Percentiles rank a stretch among this genome's conserved stretches.
These are phyloP conservation scores for Diplolepis rosae DNA, from an alignment of 2,888 invertebrate genomes.

Conservation along the genomic window DNA sequence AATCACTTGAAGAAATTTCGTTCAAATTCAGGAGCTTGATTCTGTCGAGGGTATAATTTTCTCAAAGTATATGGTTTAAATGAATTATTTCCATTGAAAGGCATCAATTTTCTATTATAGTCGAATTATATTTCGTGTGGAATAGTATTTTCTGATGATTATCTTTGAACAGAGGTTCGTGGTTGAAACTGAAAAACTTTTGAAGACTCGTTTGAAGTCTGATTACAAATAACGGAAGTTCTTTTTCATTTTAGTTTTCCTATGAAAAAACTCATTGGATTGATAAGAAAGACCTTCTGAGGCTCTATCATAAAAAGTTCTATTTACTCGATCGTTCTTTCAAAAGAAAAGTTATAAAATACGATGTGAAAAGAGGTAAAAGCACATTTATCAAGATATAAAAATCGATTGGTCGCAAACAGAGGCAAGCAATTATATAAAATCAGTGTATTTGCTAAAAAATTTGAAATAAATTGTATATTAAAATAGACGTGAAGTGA, in stretches of 20 bases:
- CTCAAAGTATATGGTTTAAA: neutral
- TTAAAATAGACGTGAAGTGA: neutral
- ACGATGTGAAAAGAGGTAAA: neutral
- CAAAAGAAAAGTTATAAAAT: neutral
- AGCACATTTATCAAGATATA: neutral
- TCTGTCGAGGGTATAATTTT: neutral
- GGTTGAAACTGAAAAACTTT: conserved; percentile 7
- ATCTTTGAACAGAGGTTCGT: conserved; percentile 5
- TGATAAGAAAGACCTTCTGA: neutral
- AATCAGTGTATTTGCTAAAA: neutral
- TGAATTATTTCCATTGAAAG: neutral
- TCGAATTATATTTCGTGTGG: neutral
- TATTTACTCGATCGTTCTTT: neutral
- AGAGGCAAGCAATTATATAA: neutral
- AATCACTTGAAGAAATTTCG: too few relatives aligned
- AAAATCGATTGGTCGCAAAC: neutral
- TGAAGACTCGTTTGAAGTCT: conserved; percentile 4
- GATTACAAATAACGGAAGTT: conserved; percentile 1
- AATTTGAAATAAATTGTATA: neutral
- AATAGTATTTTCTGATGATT: neutral
- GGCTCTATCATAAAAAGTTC: neutral
- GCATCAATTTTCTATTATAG: neutral
- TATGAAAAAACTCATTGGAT: conserved; percentile 8
- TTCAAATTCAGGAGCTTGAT: too few relatives aligned
- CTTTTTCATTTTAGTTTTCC: neutral